A percentile compares a stretch with the other conserved stretches of the same genome.
These are phyloP conservation scores for Sphaerodactylus townsendi DNA, from an alignment of 2,113 vertebrate genomes.

Conservation along the genomic window DNA sequence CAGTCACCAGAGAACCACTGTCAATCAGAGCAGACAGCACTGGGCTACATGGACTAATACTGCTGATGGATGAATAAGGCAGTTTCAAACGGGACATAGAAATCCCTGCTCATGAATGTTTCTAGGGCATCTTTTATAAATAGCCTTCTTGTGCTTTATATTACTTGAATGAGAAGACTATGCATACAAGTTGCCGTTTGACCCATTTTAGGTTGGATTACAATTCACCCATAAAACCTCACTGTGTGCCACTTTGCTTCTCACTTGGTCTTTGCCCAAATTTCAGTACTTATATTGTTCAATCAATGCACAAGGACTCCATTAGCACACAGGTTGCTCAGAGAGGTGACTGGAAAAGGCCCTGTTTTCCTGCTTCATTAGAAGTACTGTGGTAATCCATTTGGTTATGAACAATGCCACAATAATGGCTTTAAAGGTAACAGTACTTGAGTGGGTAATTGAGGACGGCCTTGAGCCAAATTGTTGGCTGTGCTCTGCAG, in stretches of 20 bases:
- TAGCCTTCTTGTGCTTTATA: neutral
- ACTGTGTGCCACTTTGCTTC: neutral
- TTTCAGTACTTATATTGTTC: neutral
- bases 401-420: neutral
- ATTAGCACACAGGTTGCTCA: neutral
- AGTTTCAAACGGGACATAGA: neutral
- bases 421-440: neutral
- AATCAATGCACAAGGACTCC: neutral
- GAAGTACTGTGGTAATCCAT: neutral
- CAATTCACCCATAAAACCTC: neutral
- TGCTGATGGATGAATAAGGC: neutral
- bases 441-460: conserved; percentile 15
- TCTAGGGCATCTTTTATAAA: neutral
- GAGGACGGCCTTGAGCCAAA: neutral
- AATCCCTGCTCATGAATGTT: neutral
- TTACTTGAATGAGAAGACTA: neutral
- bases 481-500: neutral
- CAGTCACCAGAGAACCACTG: neutral
- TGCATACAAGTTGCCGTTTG: neutral
- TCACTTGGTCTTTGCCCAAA: neutral
- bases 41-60: neutral
- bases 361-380: neutral
- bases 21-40: neutral
- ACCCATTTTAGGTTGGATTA: neutral
- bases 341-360: neutral